These are phyloP conservation scores for Silvanus unidentatus DNA, from an alignment of 2,888 invertebrate genomes.

Conservation along the genomic window DNA sequence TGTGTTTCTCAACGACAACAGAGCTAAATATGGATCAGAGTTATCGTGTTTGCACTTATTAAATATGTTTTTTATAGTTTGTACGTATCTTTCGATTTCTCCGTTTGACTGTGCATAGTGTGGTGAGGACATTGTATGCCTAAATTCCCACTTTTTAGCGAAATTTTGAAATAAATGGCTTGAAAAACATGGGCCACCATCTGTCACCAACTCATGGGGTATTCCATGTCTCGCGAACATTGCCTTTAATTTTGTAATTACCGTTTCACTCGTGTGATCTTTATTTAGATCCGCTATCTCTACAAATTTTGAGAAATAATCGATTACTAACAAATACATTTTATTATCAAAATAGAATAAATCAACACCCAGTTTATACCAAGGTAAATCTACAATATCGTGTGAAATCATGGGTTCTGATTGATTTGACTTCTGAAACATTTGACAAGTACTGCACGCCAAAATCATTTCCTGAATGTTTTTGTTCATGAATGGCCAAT, in stretches of 20 bases:
- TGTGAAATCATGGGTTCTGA: background rate
- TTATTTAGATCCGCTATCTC: background rate
- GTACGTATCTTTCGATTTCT: background rate
- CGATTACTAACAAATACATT: background rate
- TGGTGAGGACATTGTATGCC: background rate
- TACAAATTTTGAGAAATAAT: background rate
- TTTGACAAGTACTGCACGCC: background rate
- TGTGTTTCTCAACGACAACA: background rate
- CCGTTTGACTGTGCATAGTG: background rate
- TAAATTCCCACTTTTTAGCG: background rate
- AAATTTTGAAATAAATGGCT: background rate
- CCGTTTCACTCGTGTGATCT: background rate
- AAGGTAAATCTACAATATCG: background rate
- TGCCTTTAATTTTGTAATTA: background rate
- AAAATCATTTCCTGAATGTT: background rate
- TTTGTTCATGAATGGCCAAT: background rate
- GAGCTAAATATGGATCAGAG: background rate
- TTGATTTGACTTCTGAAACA: background rate
- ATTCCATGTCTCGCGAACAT: background rate
- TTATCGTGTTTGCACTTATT: background rate
- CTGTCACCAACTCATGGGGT: background rate
- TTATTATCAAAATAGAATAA: background rate
- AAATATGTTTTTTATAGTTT: background rate
- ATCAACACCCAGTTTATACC: background rate
- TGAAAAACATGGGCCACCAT: background rate